These are phyloP conservation scores for Gopherus evgoodei DNA, from an alignment of 2,113 vertebrate species.

Conservation along the genomic window DNA sequence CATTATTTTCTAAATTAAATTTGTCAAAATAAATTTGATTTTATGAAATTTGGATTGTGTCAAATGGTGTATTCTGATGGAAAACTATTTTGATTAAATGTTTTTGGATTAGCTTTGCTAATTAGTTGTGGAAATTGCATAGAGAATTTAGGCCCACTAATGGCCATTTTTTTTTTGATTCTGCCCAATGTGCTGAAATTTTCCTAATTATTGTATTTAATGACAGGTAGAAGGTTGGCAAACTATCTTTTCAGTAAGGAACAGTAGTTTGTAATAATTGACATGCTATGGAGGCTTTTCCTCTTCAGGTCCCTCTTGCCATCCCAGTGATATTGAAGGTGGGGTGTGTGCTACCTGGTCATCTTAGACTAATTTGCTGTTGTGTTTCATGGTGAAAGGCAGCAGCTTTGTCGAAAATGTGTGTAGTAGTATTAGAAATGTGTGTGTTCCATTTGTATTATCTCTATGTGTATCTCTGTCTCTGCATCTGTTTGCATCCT, in stretches of 20 bases:
- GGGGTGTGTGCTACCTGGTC: neutral
- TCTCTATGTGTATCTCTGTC: neutral
- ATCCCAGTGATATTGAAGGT: neutral
- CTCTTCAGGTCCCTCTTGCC: neutral
- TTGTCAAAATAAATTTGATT: too few species aligned
- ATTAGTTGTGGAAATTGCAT: neutral
- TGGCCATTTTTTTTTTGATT: neutral
- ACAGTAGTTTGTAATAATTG: neutral
- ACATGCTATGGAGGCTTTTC: neutral
- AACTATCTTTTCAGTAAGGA: conserved; percentile 46
- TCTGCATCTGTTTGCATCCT: neutral
- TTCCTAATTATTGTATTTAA: conserved; percentile 46
- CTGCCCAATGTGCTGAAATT: conserved; percentile 48
- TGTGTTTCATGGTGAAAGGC: neutral
- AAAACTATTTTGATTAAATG: too few species aligned
- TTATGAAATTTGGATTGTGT: too few species aligned
- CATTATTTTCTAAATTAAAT: too few species aligned
- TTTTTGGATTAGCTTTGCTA: too few species aligned
- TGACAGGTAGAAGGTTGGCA: conserved; percentile 45
- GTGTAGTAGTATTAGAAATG: neutral
- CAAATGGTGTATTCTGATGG: too few species aligned
- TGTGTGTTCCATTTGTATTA: neutral
- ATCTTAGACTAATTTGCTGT: neutral
- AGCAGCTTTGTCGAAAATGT: neutral
- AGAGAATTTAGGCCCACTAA: neutral